phyloP scores from a whole-genome alignment of 2,888 invertebrate genomes.

The Ischnus inquisitorius region DNA sequence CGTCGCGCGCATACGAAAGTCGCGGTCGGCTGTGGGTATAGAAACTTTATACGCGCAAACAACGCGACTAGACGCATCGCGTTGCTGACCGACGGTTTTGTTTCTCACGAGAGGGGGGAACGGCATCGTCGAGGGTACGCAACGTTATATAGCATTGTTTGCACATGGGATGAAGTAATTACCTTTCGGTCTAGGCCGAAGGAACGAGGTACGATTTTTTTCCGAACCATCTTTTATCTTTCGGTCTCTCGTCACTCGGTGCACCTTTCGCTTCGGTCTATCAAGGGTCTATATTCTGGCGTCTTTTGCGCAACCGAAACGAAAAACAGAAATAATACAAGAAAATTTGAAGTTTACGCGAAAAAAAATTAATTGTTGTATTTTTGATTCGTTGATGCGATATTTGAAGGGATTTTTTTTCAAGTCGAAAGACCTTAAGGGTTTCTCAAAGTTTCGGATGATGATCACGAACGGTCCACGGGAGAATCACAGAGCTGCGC shows the following conservation, averaged over 20 bases:
- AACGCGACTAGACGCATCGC: slow-evolving; percentile 53
- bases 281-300: slow-evolving; percentile 54
- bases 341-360: neutral
- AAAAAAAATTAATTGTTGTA: neutral
- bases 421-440: neutral
- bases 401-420: neutral
- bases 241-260: slow-evolving; percentile 52
- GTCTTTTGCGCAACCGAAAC: neutral
- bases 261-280: slow-evolving; percentile 23
- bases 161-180: slow-evolving; percentile 84
- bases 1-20: slow-evolving; percentile 20
- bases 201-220: slow-evolving; percentile 16
- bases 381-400: neutral
- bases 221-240: slow-evolving; percentile 40
- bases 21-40: slow-evolving; percentile 19
- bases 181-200: slow-evolving; percentile 76
- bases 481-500: neutral
- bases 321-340: neutral
- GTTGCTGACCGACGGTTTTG: slow-evolving; percentile 79
- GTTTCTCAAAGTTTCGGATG: neutral
- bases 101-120: slow-evolving; percentile 83
- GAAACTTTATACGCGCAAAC: slow-evolving; percentile 5
- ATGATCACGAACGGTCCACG: neutral
- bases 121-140: slow-evolving; percentile 71
- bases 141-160: slow-evolving; percentile 79